Evolutionary conservation across 2,797 vertebrate species (phyloP), one percentile per base, ranked within the genome.

Genomic region (Erethizon dorsatum): DNA sequence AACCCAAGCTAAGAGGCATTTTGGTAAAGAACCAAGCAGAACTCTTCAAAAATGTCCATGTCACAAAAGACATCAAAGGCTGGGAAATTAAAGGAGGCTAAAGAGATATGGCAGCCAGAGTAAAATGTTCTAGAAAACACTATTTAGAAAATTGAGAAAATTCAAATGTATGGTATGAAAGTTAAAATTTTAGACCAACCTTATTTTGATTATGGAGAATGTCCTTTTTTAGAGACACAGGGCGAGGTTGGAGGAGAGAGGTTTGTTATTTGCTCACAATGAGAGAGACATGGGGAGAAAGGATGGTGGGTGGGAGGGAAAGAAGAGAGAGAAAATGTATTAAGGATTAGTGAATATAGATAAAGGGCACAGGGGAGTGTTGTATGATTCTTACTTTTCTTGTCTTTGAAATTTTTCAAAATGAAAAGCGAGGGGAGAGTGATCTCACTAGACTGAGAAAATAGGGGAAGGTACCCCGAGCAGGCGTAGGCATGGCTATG

Each of bases 101-200:
- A 61, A 84, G 31, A 79, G 24, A 67, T 75, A 61, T 28, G 50
- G 78, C n/a, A 94, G 73, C 41, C 56, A 52, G 75, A 90, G 80
- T 94, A 78, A 75, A 92, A 83, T 52, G 47, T 75, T 65, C 63
- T 61, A n/a, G 10, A 91, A 71, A 18, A 79, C 33, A 47, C 67
- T 83, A 67, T 61, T 96, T 87, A 91, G 77, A 86, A 97, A 95
- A 94, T 5, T 83, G 52, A 83, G 77, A 8, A 84, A 87, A 83
- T 31, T 5, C 59, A 33, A 86, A 90, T 67, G 41, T 57, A 89
- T 33, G 50, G 45, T 71, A 26, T 90, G 86, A 92, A 69, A 88
- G 80, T 78, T 95, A 83, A 84, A 96, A 73, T 78, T 77, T 87
- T 75, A 56, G 75, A 56, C 28, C 56, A 90, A 71, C 50, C 67